These are phyloP conservation scores for Troilus luridus DNA, from an alignment of 2,888 invertebrate genomes.

Conservation along the genomic window DNA sequence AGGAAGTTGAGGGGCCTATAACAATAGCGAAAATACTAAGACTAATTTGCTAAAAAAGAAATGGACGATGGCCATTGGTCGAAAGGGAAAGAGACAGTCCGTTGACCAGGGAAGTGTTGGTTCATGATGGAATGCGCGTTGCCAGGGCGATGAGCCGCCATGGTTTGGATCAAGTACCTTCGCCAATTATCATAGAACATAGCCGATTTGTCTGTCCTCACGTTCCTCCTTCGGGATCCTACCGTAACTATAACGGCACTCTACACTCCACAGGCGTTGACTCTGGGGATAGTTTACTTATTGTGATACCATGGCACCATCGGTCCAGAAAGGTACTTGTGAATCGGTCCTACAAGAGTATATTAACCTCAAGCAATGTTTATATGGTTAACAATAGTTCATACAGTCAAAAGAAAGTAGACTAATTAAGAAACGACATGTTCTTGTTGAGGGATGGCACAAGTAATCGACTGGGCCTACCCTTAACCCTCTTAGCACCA, in stretches of 20 bases:
- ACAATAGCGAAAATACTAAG: slow-evolving; percentile 38
- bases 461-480: too few species aligned
- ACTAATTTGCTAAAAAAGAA: slow-evolving; percentile 17
- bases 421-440: too few species aligned
- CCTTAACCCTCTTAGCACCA: too few species aligned
- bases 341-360: not conserved
- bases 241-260: slow-evolving; percentile 21
- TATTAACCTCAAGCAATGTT: too few species aligned
- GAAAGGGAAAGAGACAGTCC: slow-evolving; percentile 39
- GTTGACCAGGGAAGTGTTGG: slow-evolving; percentile 27
- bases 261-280: not conserved
- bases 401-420: too few species aligned
- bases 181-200: not conserved
- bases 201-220: not conserved
- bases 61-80: slow-evolving; percentile 23
- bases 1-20: slow-evolving; percentile 16
- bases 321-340: not conserved
- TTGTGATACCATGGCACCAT: not conserved
- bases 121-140: slow-evolving; percentile 17
- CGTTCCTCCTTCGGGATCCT: not conserved
- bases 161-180: not conserved
- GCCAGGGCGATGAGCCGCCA: not conserved
- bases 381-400: too few species aligned
- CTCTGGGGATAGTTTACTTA: not conserved
- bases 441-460: too few species aligned